A percentile compares a stretch with the other conserved stretches of the same genome.
These are phyloP conservation scores for Caenorhabditis tropicalis DNA, from an alignment of 1,140 invertebrate genomes.

Conservation along the genomic window DNA sequence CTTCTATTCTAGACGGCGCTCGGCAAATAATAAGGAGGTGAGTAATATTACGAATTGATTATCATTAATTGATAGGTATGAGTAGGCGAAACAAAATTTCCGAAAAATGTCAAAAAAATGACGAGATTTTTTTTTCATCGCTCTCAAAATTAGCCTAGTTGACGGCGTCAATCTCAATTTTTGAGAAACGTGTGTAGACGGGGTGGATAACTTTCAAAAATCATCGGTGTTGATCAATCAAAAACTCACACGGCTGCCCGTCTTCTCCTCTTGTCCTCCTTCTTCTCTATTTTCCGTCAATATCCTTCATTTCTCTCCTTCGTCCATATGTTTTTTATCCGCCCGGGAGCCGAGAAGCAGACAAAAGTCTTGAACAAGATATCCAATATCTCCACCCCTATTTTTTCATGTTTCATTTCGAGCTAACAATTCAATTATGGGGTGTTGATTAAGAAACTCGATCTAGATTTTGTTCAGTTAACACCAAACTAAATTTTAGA, in stretches of 20 bases:
- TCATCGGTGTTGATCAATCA: constrained; percentile 18
- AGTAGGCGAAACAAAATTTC: too few species aligned
- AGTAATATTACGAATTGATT: not conserved
- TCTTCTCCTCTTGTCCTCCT: not conserved
- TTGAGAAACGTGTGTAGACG: too few species aligned
- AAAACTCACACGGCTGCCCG: constrained; percentile 17
- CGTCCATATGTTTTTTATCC: constrained; percentile 43
- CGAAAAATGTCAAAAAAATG: too few species aligned
- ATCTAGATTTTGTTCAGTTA: too few species aligned
- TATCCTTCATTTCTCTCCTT: not conserved
- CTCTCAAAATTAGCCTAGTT: too few species aligned
- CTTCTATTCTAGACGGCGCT: not conserved
- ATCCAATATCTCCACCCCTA: constrained; percentile 14
- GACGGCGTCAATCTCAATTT: too few species aligned
- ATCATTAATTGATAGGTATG: too few species aligned
- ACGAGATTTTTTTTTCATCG: too few species aligned
- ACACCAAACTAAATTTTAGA: too few species aligned
- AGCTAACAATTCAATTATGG: too few species aligned
- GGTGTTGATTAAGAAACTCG: too few species aligned
- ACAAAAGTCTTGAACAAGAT: constrained; percentile 47
- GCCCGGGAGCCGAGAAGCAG: constrained; percentile 4
- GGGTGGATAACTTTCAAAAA: not conserved
- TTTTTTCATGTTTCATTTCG: not conserved
- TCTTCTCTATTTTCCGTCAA: not conserved
- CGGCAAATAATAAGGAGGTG: not conserved